Evolutionary conservation across 2,888 invertebrate genomes (phyloP).

Genomic region (Cyclophora albipunctata): DNA sequence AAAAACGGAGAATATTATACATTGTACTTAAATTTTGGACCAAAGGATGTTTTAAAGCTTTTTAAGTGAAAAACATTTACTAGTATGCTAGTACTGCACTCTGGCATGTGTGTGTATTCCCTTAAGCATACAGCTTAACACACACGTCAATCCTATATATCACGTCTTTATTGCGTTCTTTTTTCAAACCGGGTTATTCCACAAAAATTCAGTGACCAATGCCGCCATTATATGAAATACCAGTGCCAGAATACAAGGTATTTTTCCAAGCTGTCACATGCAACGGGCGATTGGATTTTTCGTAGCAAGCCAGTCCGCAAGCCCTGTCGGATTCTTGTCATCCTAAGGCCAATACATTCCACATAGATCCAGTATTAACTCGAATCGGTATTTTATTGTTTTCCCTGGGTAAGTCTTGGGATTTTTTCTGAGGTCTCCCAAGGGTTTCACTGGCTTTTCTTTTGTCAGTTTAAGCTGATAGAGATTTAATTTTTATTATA

Average conservation of each 20-base stretch:
- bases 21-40: too few relatives aligned
- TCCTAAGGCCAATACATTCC: conserved; percentile 19
- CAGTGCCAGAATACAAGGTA: background rate
- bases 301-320: conserved; percentile 12
- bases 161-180: too few relatives aligned
- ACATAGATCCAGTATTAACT: conserved; percentile 21
- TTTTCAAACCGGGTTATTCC: background rate
- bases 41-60: too few relatives aligned
- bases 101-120: too few relatives aligned
- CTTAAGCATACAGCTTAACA: too few relatives aligned
- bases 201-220: background rate
- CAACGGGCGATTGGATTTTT: conserved; percentile 18
- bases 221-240: too few relatives aligned
- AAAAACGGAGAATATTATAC: too few relatives aligned
- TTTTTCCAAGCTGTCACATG: conserved; percentile 15
- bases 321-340: conserved; percentile 20
- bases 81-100: too few relatives aligned
- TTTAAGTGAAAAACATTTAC: too few relatives aligned
- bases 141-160: too few relatives aligned
- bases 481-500: too few relatives aligned
- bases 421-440: conserved; percentile 11
- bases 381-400: conserved; percentile 22
- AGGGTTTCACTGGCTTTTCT: background rate
- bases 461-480: too few relatives aligned
- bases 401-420: conserved; percentile 10